phyloP scores from a whole-genome alignment of 1,140 invertebrate genomes.

The Scaptomyza pallida region DNA sequence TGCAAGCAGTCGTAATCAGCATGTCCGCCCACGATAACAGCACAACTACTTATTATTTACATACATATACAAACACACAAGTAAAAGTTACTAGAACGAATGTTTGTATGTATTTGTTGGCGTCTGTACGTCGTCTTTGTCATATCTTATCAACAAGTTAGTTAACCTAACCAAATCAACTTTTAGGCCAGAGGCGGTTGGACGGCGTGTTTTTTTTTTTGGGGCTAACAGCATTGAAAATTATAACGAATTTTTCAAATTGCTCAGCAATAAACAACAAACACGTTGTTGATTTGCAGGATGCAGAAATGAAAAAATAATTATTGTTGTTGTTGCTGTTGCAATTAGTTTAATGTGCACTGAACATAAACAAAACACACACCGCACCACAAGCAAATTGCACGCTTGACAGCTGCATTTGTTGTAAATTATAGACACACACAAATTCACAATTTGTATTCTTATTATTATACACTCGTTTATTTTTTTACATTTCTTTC shows the following conservation, averaged over 20 bases:
- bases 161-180: conserved; percentile 50
- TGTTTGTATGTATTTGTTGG: conserved; percentile 29
- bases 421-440: conserved; percentile 59
- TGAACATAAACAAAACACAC: conserved; percentile 5
- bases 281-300: conserved; percentile 46
- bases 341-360: conserved; percentile 33
- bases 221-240: conserved; percentile 45
- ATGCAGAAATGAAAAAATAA: conserved; percentile 58
- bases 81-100: not conserved
- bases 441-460: conserved; percentile 22
- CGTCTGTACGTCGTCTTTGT: conserved; percentile 47
- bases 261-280: not conserved
- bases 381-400: conserved; percentile 18
- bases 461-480: too few relatives aligned
- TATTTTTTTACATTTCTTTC: conserved; percentile 63
- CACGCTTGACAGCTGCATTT: conserved; percentile 71
- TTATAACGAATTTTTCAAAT: conserved; percentile 4
- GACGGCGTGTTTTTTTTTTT: conserved; percentile 8
- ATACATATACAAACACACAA: not conserved
- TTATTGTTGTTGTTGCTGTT: conserved; percentile 18
- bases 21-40: conserved; percentile 60
- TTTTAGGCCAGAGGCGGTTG: conserved; percentile 11
- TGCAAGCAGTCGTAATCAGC: conserved; percentile 41
- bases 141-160: conserved; percentile 71
- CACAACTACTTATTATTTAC: not conserved